Conservation (phyloP, 2,797 vertebrate genomes). For the Perodicticus potto region DNA sequence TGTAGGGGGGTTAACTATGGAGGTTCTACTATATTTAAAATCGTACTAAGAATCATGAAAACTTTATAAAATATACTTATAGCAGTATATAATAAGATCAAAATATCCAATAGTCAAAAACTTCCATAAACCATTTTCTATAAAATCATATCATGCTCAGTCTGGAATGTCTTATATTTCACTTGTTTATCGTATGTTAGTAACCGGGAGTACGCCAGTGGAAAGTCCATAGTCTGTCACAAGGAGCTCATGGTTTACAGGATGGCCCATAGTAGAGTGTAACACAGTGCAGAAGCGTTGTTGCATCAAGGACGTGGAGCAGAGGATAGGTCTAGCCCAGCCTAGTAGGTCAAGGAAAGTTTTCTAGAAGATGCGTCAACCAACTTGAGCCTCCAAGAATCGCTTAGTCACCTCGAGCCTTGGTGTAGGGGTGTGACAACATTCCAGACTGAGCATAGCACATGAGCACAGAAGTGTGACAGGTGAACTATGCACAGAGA, state of each 20-base stretch:
- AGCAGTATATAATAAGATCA: neutral
- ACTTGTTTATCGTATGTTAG: neutral
- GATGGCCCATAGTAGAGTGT: neutral
- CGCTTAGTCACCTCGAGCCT: neutral
- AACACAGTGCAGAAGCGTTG: neutral
- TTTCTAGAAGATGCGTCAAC: neutral
- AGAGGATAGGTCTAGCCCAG: neutral
- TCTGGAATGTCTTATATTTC: no score
- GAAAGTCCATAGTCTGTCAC: neutral
- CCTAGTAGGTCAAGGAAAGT: neutral
- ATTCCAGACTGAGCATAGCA: fast-evolving
- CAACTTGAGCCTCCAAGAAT: neutral
- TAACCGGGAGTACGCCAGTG: no score
- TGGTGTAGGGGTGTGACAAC: neutral
- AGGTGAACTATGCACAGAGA: fast-evolving
- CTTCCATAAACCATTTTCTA: neutral
- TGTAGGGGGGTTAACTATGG: no score
- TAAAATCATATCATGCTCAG: neutral
- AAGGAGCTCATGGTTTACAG: neutral
- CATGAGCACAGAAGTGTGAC: fast-evolving
- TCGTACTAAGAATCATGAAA: constrained; percentile 40
- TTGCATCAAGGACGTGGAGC: neutral
- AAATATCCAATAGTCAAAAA: neutral
- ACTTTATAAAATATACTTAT: neutral
- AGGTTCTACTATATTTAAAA: neutral